phyloP scores from a whole-genome alignment of 2,888 invertebrate genomes.

The Arrhopalites spinosus region DNA sequence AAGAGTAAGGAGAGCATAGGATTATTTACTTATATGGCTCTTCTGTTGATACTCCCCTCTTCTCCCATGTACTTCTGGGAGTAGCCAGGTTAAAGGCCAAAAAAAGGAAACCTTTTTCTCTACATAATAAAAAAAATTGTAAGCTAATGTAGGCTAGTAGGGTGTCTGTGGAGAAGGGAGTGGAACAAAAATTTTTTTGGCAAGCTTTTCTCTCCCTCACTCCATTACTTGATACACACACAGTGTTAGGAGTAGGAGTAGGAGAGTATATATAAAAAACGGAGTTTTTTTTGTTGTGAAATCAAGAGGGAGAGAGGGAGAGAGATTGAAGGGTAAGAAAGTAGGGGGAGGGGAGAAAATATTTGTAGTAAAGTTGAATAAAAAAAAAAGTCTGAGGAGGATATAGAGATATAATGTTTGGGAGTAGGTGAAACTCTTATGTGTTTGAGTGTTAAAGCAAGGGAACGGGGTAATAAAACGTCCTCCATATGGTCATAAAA shows the following conservation, averaged over 20 bases:
- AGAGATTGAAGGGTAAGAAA: conserved; percentile 2
- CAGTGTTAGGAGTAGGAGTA: not conserved
- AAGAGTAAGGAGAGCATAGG: not conserved
- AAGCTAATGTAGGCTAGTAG: too few relatives aligned
- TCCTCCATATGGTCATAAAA: conserved; percentile 42
- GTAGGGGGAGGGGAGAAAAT: conserved; percentile 4
- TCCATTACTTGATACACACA: too few relatives aligned
- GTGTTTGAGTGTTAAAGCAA: conserved; percentile 29
- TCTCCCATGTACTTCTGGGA: too few relatives aligned
- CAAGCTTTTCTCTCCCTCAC: too few relatives aligned
- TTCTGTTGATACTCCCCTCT: not conserved
- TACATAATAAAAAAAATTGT: not conserved
- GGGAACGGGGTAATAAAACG: conserved; percentile 33
- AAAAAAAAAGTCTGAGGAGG: conserved; percentile 18
- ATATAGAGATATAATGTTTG: not conserved
- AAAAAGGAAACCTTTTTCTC: not conserved
- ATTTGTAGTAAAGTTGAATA: conserved; percentile 12
- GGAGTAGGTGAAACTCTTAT: conserved; percentile 28
- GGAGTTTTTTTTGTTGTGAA: too few relatives aligned
- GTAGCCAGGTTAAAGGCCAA: not conserved
- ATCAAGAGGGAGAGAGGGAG: not conserved
- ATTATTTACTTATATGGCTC: not conserved
- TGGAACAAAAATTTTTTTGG: too few relatives aligned
- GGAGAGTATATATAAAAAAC: too few relatives aligned
- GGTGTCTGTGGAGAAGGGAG: too few relatives aligned